phyloP scores from a whole-genome alignment of 2,888 invertebrate species.

The Siphonodentalium dalli region DNA sequence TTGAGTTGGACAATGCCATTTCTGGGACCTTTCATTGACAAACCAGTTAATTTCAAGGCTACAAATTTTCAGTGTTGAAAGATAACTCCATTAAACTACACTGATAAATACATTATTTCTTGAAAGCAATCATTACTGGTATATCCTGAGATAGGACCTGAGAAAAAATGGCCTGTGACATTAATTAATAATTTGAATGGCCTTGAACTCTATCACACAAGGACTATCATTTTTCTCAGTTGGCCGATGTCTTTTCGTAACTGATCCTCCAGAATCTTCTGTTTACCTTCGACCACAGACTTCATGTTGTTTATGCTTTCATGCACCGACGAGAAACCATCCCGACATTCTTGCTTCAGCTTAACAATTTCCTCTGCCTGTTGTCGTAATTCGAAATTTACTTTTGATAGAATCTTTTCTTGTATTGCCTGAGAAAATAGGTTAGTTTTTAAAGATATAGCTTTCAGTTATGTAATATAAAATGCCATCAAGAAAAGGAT shows the following conservation, averaged over 20 bases:
- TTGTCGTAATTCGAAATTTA: constrained; percentile 39
- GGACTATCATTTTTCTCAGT: constrained; percentile 64
- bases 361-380: constrained; percentile 53
- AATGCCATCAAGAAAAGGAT: not conserved
- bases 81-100: no score
- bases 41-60: no score
- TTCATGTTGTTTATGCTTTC: constrained; percentile 64
- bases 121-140: no score
- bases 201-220: constrained; percentile 56
- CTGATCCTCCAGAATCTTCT: constrained; percentile 61
- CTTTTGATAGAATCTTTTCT: constrained; percentile 37
- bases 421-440: constrained; percentile 39
- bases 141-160: no score
- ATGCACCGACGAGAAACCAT: constrained; percentile 62
- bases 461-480: not conserved
- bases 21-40: no score
- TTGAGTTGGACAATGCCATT: no score
- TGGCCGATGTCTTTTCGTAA: constrained; percentile 62
- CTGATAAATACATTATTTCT: no score
- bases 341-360: constrained; percentile 58
- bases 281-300: constrained; percentile 62
- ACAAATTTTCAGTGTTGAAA: no score
- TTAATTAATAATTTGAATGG: no score
- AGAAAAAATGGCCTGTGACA: no score
- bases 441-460: not conserved